Conservation (phyloP, 1,140 invertebrate species). For the Sycobia sp. region DNA sequence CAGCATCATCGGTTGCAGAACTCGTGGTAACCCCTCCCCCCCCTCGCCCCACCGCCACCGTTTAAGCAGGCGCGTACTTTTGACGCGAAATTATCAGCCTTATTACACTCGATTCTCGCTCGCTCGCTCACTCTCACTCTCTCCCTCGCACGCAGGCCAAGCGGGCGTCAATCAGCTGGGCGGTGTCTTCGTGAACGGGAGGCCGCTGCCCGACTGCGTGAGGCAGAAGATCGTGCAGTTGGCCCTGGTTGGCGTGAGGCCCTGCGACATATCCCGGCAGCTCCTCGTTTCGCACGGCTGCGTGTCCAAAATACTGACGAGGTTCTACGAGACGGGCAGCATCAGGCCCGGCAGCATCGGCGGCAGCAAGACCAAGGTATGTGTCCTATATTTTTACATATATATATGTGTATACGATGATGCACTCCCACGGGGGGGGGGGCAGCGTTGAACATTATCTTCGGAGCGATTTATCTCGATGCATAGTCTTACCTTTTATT, state of each 20-base stretch:
- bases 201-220: slow-evolving; percentile 92
- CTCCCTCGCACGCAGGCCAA: slow-evolving; percentile 71
- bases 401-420: too few species aligned
- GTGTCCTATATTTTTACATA: too few species aligned
- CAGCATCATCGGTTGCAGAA: too few species aligned
- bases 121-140: neutral
- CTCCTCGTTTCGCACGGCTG: slow-evolving; percentile 94
- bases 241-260: slow-evolving; percentile 87
- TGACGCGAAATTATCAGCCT: too few species aligned
- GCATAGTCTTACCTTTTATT: neutral
- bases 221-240: slow-evolving; percentile 91
- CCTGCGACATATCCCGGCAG: slow-evolving; percentile 94
- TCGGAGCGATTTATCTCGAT: neutral
- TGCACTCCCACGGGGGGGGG: too few species aligned
- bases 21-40: too few species aligned
- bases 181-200: slow-evolving; percentile 94
- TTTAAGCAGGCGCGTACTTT: too few species aligned
- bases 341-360: slow-evolving; percentile 90
- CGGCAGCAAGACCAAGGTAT: slow-evolving; percentile 88
- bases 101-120: too few species aligned
- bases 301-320: slow-evolving; percentile 95
- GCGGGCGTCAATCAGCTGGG: slow-evolving; percentile 95
- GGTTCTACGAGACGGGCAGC: slow-evolving; percentile 94
- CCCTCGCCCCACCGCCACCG: too few species aligned
- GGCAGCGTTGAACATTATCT: too few species aligned